A percentile compares a stretch with the other conserved stretches of the same genome.
Evolutionary conservation across 2,113 vertebrate genomes (phyloP).

Genomic region (Marmota flaviventris): DNA sequence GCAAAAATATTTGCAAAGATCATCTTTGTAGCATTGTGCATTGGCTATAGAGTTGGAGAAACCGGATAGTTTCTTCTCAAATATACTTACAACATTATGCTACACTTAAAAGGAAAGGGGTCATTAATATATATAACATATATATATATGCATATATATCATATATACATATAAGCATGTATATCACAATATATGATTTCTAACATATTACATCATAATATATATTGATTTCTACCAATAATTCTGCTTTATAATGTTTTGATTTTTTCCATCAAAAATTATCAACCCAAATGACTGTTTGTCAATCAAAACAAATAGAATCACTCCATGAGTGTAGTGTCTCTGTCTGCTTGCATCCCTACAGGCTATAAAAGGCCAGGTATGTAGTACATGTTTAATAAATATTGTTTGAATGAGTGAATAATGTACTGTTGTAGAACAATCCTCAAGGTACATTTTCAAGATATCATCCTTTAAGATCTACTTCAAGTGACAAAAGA

Average conservation of each 20-base stretch:
- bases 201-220: neutral
- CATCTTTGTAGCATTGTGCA: neutral
- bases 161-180: neutral
- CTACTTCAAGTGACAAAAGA: neutral
- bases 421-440: neutral
- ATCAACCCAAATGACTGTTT: neutral
- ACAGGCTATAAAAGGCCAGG: neutral
- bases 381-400: neutral
- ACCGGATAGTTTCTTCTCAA: neutral
- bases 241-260: neutral
- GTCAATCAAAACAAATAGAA: neutral
- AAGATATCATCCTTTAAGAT: neutral
- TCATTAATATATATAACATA: too few species aligned
- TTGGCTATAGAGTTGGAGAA: neutral
- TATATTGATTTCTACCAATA: neutral
- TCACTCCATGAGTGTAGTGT: neutral
- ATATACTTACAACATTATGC: neutral
- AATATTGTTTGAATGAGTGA: neutral
- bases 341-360: neutral
- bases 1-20: neutral
- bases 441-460: neutral
- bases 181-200: too few species aligned
- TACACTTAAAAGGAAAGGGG: neutral
- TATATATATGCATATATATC: too few species aligned
- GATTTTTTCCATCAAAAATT: neutral